Evolutionary conservation across 2,888 invertebrate genomes (phyloP).

Genomic region (Drosophila cracens): DNA sequence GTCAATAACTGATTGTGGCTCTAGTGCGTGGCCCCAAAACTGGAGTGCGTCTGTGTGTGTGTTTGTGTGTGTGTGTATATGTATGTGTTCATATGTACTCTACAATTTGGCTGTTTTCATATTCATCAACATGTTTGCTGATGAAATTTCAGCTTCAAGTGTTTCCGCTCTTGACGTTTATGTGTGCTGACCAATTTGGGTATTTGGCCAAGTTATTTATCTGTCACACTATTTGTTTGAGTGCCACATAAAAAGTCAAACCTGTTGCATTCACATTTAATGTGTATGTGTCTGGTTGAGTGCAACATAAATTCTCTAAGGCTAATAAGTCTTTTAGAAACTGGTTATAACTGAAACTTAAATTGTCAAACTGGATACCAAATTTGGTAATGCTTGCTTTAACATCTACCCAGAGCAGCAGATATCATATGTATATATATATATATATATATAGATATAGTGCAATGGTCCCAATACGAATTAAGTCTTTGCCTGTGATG

Average conservation of each 20-base stretch:
- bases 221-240: slow-evolving; percentile 17
- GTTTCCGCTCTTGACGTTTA: slow-evolving; percentile 8
- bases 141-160: slow-evolving; percentile 4
- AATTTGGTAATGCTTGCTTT: neutral
- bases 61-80: neutral
- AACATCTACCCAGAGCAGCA: neutral
- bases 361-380: neutral
- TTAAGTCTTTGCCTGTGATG: neutral
- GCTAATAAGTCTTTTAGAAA: neutral
- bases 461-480: neutral
- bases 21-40: slow-evolving; percentile 51
- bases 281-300: neutral
- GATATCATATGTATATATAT: too few species aligned
- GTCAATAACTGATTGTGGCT: slow-evolving; percentile 85
- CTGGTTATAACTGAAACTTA: neutral
- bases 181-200: slow-evolving; percentile 7
- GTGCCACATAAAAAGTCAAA: slow-evolving; percentile 9
- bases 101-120: neutral
- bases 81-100: neutral
- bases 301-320: neutral
- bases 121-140: neutral
- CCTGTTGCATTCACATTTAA: neutral
- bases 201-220: slow-evolving; percentile 14
- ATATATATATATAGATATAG: neutral
- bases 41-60: neutral